These are phyloP conservation scores for Sebastes glaucus DNA, from an alignment of 2,797 vertebrate species.

Conservation along the genomic window DNA sequence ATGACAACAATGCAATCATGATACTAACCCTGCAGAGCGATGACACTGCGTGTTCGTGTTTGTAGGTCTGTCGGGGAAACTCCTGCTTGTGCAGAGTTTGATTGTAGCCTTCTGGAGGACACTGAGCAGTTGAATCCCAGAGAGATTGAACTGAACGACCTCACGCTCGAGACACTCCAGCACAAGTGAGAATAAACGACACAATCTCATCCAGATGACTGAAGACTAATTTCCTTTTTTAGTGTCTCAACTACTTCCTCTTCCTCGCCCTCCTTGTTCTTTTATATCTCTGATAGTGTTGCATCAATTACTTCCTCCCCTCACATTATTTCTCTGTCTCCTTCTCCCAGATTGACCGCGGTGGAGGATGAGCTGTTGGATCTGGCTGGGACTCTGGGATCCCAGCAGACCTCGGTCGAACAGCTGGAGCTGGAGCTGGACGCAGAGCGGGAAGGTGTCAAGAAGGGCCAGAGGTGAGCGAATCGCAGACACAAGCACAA, in stretches of 20 bases:
- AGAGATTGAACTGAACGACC: slow-evolving; percentile 91
- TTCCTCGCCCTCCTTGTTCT: not conserved
- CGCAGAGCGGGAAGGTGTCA: slow-evolving; percentile 75
- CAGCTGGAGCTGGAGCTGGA: slow-evolving; percentile 88
- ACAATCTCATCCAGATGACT: not conserved
- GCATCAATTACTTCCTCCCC: slow-evolving; percentile 1
- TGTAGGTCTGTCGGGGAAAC: slow-evolving; percentile 79
- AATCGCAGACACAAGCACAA: not conserved
- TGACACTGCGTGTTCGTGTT: slow-evolving; percentile 3
- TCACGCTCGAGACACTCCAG: slow-evolving; percentile 91
- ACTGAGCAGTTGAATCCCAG: slow-evolving; percentile 80
- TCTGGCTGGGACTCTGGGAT: slow-evolving; percentile 67
- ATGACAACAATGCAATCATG: not conserved
- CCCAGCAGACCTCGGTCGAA: slow-evolving; percentile 80
- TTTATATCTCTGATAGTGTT: not conserved
- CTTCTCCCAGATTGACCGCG: slow-evolving; percentile 77
- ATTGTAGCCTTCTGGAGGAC: slow-evolving; percentile 88
- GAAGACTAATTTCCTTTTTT: slow-evolving; percentile 3
- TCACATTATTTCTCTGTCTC: not conserved
- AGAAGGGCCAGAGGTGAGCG: slow-evolving; percentile 84
- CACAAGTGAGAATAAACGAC: slow-evolving; percentile 84
- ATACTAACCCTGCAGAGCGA: not conserved
- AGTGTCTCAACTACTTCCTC: slow-evolving; percentile 18
- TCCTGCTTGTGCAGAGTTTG: slow-evolving; percentile 86
- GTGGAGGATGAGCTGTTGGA: slow-evolving; percentile 86